Conservation (phyloP, 1,140 invertebrate genomes). For the Psilanteris sp. region DNA sequence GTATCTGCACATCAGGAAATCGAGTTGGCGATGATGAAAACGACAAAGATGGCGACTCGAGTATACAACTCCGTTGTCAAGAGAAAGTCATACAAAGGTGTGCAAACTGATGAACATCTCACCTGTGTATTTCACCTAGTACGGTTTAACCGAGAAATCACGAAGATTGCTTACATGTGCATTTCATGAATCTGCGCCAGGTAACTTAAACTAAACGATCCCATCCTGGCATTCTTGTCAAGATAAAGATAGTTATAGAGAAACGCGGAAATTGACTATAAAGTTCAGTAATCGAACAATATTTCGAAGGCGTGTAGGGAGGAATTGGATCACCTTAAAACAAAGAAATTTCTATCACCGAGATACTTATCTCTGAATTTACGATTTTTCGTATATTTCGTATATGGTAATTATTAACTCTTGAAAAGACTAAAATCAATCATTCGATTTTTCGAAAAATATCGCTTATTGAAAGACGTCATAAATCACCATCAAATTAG, state of each 20-base stretch:
- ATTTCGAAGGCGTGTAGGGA: slow-evolving; percentile 26
- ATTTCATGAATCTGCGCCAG: slow-evolving; percentile 1
- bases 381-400: no score
- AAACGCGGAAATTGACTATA: slow-evolving; percentile 67
- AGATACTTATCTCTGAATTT: no score
- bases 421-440: slow-evolving; percentile 8
- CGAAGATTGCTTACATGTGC: slow-evolving; percentile 44
- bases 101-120: slow-evolving; percentile 68
- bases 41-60: slow-evolving; percentile 45
- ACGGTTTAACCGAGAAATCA: slow-evolving; percentile 62
- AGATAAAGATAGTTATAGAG: slow-evolving; percentile 61
- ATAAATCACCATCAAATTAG: slow-evolving; percentile 31
- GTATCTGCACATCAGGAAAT: slow-evolving; percentile 70
- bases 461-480: slow-evolving; percentile 21
- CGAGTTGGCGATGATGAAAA: slow-evolving; percentile 59
- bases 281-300: slow-evolving; percentile 30
- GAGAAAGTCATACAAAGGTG: slow-evolving; percentile 72
- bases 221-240: slow-evolving; percentile 43
- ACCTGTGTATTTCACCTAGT: slow-evolving; percentile 62
- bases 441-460: background rate
- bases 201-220: slow-evolving; percentile 43
- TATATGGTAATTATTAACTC: no score
- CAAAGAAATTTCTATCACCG: no score
- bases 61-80: slow-evolving; percentile 27
- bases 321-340: no score